These are phyloP conservation scores for Ophiodon elongatus DNA, from an alignment of 2,113 vertebrate species.

Conservation along the genomic window DNA sequence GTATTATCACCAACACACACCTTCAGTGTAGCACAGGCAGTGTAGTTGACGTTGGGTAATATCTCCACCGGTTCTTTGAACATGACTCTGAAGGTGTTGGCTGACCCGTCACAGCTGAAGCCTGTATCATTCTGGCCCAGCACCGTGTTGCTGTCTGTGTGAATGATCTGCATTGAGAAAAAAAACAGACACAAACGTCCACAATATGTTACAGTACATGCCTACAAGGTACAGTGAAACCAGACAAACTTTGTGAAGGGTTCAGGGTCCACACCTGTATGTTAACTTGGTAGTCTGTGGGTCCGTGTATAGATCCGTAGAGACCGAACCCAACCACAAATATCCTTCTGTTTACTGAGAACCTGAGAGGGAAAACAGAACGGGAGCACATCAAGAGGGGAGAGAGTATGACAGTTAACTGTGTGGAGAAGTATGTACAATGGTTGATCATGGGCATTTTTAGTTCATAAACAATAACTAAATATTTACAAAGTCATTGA, in stretches of 20 bases:
- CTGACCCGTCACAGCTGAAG: conserved; percentile 96
- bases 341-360: conserved; percentile 95
- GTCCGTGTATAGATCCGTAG: conserved; percentile 96
- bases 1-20: conserved; percentile 68
- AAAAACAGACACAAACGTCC: background rate
- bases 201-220: background rate
- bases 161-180: conserved; percentile 89
- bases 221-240: background rate
- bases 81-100: conserved; percentile 98
- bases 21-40: conserved; percentile 96
- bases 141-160: conserved; percentile 97
- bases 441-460: background rate
- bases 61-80: conserved; percentile 98
- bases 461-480: conserved; percentile 1
- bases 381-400: background rate
- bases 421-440: background rate
- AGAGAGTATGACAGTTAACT: background rate
- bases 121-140: conserved; percentile 98
- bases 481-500: background rate
- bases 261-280: conserved; percentile 88
- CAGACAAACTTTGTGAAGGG: background rate
- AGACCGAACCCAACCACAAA: conserved; percentile 96
- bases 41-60: conserved; percentile 96
- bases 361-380: conserved; percentile 80
- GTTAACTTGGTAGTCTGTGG: conserved; percentile 97